Percentiles rank a stretch among this genome's conserved stretches.
Conservation (phyloP, 2,888 invertebrate species). For the Microplitis deprimator region DNA sequence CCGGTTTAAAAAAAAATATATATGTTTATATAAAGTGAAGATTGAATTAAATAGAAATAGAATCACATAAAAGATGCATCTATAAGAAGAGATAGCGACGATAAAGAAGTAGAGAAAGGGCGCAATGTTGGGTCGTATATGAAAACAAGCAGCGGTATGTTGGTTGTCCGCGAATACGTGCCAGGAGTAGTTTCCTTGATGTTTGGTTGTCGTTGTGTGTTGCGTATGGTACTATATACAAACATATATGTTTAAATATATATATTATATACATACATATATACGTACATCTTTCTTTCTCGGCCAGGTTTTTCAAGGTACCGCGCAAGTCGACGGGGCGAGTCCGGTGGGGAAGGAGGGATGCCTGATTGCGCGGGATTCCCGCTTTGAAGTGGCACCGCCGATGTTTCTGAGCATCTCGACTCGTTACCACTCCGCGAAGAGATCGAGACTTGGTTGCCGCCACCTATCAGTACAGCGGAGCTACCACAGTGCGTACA, state of each 20-base stretch:
- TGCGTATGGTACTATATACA: not conserved
- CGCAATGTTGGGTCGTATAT: conserved; percentile 16
- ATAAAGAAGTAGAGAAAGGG: conserved; percentile 23
- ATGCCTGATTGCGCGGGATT: conserved; percentile 69
- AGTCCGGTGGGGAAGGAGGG: conserved; percentile 47
- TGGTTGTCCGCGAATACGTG: conserved; percentile 19
- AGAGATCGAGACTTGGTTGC: conserved; percentile 54
- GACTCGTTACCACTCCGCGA: conserved; percentile 65
- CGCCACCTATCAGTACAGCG: conserved; percentile 32
- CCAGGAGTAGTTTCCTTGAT: conserved; percentile 19
- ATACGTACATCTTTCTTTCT: conserved; percentile 12
- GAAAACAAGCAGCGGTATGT: conserved; percentile 15
- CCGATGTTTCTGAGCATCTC: conserved; percentile 65
- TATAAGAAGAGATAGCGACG: conserved; percentile 1
- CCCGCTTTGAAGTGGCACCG: conserved; percentile 69
- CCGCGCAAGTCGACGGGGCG: conserved; percentile 46
- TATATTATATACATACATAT: not conserved
- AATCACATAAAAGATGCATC: not conserved
- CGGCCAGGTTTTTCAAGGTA: conserved; percentile 63
- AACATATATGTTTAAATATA: not conserved
- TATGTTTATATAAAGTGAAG: not conserved
- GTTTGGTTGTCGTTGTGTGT: not conserved
- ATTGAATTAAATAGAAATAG: not conserved
- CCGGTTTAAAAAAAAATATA: not conserved
- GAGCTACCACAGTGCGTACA: conserved; percentile 22